Evolutionary conservation across 2,113 vertebrate species (phyloP).

Genomic region (Baryphthengus martii): DNA sequence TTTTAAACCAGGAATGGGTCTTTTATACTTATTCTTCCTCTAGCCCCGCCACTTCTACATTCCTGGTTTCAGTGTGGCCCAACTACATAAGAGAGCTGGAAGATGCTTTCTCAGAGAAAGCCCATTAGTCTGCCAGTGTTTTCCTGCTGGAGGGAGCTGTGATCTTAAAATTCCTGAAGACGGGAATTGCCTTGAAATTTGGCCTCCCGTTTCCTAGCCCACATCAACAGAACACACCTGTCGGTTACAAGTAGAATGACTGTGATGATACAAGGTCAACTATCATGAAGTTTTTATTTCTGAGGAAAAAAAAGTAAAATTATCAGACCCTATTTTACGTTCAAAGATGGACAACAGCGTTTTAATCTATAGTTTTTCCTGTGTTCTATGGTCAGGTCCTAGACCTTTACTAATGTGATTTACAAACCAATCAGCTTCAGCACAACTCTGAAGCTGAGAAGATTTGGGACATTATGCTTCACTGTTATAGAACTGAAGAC

Average conservation of each 20-base stretch:
- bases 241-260: not conserved
- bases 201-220: not conserved
- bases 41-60: not conserved
- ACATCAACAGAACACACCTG: not conserved
- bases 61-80: not conserved
- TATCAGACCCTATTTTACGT: not conserved
- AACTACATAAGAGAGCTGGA: not conserved
- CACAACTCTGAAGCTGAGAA: not conserved
- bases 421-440: not conserved
- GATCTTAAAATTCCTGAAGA: not conserved
- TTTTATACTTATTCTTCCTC: not conserved
- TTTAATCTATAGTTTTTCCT: not conserved
- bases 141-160: not conserved
- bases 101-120: not conserved
- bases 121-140: not conserved
- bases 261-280: not conserved
- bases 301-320: not conserved
- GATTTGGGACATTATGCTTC: rapidly evolving
- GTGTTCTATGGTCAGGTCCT: not conserved
- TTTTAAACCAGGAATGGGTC: not conserved
- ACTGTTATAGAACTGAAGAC: not conserved
- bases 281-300: not conserved
- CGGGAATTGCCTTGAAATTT: not conserved
- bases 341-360: not conserved
- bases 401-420: not conserved